Conservation (phyloP, 2,797 vertebrate genomes). For the Lagocephalus sceleratus region DNA sequence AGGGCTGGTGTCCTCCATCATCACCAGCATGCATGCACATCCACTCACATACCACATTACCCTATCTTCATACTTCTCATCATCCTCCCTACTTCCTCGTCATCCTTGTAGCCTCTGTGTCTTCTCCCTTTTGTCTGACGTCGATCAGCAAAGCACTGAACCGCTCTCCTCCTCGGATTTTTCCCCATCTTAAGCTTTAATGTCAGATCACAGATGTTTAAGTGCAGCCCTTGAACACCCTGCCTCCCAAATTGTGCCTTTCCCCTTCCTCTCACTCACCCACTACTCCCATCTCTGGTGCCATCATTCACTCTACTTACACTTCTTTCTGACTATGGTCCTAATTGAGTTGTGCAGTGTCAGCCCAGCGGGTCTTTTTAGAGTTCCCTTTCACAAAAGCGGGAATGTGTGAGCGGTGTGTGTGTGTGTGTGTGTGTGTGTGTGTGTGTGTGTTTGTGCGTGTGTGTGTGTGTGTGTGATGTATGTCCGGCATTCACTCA, state of each 20-base stretch:
- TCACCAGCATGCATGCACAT: slow-evolving; percentile 11
- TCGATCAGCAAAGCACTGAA: too few species aligned
- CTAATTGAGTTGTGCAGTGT: slow-evolving; percentile 66
- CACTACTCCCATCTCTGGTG: slow-evolving; percentile 4
- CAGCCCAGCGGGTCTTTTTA: slow-evolving; percentile 41
- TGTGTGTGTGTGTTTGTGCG: too few species aligned
- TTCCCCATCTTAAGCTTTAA: too few species aligned
- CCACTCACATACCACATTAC: not conserved
- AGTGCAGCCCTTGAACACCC: too few species aligned
- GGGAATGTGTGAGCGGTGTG: slow-evolving; percentile 56
- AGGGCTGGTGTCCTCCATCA: slow-evolving; percentile 54
- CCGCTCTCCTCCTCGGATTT: not conserved
- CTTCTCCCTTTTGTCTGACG: too few species aligned
- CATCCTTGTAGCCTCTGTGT: too few species aligned
- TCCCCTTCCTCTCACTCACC: not conserved
- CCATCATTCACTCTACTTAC: slow-evolving; percentile 54
- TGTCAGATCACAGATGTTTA: too few species aligned
- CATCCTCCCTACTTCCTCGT: too few species aligned
- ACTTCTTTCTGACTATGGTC: slow-evolving; percentile 48
- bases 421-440: too few species aligned
- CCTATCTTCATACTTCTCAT: not conserved
- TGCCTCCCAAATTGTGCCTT: not conserved
- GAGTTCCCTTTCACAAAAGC: slow-evolving; percentile 53
- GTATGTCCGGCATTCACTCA: slow-evolving; percentile 64
- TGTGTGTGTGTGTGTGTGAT: slow-evolving; percentile 65